phyloP scores from a whole-genome alignment of 2,113 vertebrate genomes.

The Festucalex cinctus region DNA sequence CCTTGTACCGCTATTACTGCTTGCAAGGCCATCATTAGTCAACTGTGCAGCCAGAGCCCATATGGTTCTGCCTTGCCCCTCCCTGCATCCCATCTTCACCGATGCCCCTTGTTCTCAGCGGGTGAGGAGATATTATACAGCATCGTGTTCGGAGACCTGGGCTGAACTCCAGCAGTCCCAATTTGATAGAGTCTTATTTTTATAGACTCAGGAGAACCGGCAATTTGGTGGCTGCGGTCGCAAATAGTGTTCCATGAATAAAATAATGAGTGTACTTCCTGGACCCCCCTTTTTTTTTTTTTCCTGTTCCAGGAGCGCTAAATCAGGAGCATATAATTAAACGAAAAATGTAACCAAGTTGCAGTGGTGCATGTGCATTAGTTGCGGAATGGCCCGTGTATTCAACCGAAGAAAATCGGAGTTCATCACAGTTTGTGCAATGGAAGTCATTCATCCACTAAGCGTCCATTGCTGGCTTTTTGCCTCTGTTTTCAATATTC shows the following conservation, averaged over 20 bases:
- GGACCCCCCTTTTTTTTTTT: background rate
- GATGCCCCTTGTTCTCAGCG: background rate
- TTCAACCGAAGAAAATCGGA: background rate
- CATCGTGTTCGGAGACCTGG: background rate
- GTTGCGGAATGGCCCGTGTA: background rate
- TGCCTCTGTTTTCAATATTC: conserved; percentile 1
- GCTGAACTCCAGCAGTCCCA: background rate
- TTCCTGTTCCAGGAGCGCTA: background rate
- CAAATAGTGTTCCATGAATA: background rate
- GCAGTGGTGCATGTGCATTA: background rate
- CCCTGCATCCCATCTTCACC: background rate
- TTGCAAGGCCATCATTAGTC: background rate
- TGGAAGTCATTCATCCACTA: background rate
- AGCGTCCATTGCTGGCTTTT: background rate
- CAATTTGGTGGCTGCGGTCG: background rate
- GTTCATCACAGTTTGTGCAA: background rate
- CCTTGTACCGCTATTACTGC: background rate
- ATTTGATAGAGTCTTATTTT: background rate
- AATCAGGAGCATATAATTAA: background rate
- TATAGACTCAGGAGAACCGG: background rate
- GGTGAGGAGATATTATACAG: background rate
- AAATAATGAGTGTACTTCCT: background rate
- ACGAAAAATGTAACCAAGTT: background rate
- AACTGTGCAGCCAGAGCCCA: background rate
- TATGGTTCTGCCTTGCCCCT: background rate